These are phyloP conservation scores for Odocoileus hemionus DNA, from an alignment of 2,113 vertebrate genomes.

Conservation along the genomic window DNA sequence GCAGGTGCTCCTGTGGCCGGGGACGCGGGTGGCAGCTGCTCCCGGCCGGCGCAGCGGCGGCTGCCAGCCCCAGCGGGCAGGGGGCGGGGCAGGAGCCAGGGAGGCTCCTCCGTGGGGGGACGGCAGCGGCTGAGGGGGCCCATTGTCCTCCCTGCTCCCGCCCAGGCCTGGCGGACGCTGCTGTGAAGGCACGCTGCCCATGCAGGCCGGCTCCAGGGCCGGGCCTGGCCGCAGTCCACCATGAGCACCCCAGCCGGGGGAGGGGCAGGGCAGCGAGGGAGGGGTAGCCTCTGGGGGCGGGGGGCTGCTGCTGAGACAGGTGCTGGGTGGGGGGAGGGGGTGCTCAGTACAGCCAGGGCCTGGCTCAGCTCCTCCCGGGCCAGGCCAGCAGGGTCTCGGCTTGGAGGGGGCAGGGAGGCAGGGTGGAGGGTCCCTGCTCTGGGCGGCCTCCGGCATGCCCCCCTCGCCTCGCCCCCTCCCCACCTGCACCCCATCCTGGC, in stretches of 20 bases:
- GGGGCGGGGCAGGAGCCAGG: conserved; percentile 25
- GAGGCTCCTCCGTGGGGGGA: conserved; percentile 65
- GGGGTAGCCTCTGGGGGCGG: not conserved
- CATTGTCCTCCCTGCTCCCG: conserved; percentile 78
- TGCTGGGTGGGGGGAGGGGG: rapidly evolving
- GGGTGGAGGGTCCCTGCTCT: not conserved
- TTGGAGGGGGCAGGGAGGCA: not conserved
- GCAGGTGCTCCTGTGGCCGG: conserved; percentile 95
- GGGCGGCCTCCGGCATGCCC: not conserved
- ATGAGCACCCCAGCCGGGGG: not conserved
- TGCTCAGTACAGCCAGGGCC: too few relatives aligned
- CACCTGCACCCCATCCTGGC: not conserved
- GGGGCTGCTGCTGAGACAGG: not conserved
- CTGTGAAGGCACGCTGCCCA: not conserved
- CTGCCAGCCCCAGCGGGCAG: conserved; percentile 50
- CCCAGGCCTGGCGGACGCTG: not conserved
- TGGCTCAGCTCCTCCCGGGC: not conserved
- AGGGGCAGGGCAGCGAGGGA: not conserved
- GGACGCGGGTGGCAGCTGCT: conserved; percentile 86
- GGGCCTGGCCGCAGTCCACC: not conserved
- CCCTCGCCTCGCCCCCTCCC: too few relatives aligned
- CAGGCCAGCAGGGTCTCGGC: not conserved
- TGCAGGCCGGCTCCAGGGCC: not conserved
- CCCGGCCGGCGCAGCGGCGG: conserved; percentile 63
- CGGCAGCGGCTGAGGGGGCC: conserved; percentile 77